Conservation (phyloP, 2,888 invertebrate genomes). For the Dascillus cervinus region DNA sequence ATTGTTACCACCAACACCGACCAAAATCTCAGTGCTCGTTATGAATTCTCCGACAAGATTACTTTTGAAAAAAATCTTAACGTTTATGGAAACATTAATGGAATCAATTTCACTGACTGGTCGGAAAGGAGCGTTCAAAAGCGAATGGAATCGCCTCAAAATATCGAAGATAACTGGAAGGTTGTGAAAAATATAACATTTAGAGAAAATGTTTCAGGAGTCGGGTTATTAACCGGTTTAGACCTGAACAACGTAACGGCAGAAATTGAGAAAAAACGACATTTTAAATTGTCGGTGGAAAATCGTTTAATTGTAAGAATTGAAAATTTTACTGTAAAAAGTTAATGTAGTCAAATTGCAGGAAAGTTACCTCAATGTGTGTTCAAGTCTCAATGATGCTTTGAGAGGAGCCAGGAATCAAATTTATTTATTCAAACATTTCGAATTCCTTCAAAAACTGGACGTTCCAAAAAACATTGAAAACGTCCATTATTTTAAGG, state of each 20-base stretch:
- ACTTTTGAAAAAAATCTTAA: conserved; percentile 24
- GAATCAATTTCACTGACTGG: conserved; percentile 44
- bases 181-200: conserved; percentile 38
- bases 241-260: conserved; percentile 30
- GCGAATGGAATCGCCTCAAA: conserved; percentile 32
- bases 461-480: conserved; percentile 27
- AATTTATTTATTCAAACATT: conserved; percentile 44
- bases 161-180: conserved; percentile 45
- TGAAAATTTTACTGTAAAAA: not conserved
- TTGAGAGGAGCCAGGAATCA: conserved; percentile 33
- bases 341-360: conserved; percentile 20
- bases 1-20: conserved; percentile 39
- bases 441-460: conserved; percentile 40
- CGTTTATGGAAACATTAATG: conserved; percentile 29
- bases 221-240: conserved; percentile 32
- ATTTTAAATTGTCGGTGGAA: conserved; percentile 25
- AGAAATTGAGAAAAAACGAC: conserved; percentile 26
- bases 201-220: conserved; percentile 31
- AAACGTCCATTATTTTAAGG: conserved; percentile 33
- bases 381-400: conserved; percentile 30
- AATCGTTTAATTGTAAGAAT: conserved; percentile 27
- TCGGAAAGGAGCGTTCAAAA: conserved; percentile 35
- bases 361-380: conserved; percentile 32
- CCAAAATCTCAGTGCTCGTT: conserved; percentile 32
- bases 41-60: conserved; percentile 30